Conservation (phyloP, 30 jellyfish, hydroid and myxozoan genomes). For the Pelagia noctiluca region DNA sequence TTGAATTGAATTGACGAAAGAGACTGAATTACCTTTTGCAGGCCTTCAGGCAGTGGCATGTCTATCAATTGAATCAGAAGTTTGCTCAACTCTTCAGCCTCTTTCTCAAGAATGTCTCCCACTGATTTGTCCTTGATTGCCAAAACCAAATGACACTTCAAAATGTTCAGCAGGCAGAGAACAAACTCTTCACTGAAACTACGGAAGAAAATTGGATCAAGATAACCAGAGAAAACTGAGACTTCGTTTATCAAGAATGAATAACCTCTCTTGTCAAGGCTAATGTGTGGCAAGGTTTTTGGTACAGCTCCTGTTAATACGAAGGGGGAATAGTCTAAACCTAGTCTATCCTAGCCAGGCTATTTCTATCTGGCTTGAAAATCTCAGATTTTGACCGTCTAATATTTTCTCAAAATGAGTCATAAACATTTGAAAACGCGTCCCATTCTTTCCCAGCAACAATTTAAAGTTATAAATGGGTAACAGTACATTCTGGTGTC, state of each 20-base stretch:
- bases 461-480: too few relatives aligned
- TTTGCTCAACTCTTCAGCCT: slow-evolving; percentile 63
- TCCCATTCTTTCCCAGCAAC: too few relatives aligned
- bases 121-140: slow-evolving; percentile 74
- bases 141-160: slow-evolving; percentile 73
- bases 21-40: slow-evolving; percentile 46
- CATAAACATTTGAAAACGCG: too few relatives aligned
- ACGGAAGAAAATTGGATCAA: not conserved
- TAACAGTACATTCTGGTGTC: too few relatives aligned
- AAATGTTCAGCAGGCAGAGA: slow-evolving; percentile 52
- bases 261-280: too few relatives aligned
- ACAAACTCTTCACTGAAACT: slow-evolving; percentile 73
- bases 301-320: too few relatives aligned
- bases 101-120: slow-evolving; percentile 67
- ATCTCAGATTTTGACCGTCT: too few relatives aligned
- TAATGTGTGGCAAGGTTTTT: too few relatives aligned
- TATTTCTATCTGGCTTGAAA: too few relatives aligned
- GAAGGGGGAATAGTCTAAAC: too few relatives aligned
- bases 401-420: too few relatives aligned
- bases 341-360: too few relatives aligned
- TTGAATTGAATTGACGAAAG: not conserved
- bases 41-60: slow-evolving; percentile 49
- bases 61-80: slow-evolving; percentile 72
- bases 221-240: not conserved
- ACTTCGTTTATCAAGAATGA: not conserved